Percentiles rank a stretch among this genome's conserved stretches.
phyloP scores from a whole-genome alignment of 2,113 vertebrate species.

The Platichthys flesus region DNA sequence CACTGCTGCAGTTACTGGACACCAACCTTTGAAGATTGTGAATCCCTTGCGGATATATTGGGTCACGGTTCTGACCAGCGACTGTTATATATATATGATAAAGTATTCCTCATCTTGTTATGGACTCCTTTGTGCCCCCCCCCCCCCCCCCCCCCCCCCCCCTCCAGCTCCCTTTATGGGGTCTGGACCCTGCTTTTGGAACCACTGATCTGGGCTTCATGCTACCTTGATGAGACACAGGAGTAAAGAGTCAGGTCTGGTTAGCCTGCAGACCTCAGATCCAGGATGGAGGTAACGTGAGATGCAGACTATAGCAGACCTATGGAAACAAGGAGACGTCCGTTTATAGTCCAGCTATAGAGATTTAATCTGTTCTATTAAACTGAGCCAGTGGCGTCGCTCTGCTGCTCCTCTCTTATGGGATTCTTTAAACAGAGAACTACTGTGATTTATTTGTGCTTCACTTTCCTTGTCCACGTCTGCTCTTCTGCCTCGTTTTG shows the following conservation, averaged over 20 bases:
- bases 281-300: conserved; percentile 68
- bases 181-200: conserved; percentile 28
- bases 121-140: neutral
- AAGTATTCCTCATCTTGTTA: conserved; percentile 10
- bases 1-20: neutral
- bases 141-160: neutral
- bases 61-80: neutral
- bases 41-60: neutral
- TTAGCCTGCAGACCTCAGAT: conserved; percentile 63
- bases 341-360: conserved; percentile 68
- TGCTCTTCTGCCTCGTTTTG: conserved; percentile 25
- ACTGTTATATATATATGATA: neutral
- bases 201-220: conserved; percentile 18
- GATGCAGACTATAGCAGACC: conserved; percentile 55
- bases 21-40: neutral
- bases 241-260: conserved; percentile 54
- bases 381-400: conserved; percentile 38
- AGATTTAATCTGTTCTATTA: conserved; percentile 75
- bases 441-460: conserved; percentile 73
- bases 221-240: conserved; percentile 39
- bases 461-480: conserved; percentile 25
- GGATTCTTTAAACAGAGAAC: conserved; percentile 69
- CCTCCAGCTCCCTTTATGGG: neutral
- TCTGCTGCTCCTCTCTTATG: conserved; percentile 56
- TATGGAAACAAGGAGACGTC: conserved; percentile 62